Evolutionary conservation across 2,888 invertebrate species (phyloP), one percentile per base, ranked within the genome.

Genomic region (Polydrusus tereticollis): DNA sequence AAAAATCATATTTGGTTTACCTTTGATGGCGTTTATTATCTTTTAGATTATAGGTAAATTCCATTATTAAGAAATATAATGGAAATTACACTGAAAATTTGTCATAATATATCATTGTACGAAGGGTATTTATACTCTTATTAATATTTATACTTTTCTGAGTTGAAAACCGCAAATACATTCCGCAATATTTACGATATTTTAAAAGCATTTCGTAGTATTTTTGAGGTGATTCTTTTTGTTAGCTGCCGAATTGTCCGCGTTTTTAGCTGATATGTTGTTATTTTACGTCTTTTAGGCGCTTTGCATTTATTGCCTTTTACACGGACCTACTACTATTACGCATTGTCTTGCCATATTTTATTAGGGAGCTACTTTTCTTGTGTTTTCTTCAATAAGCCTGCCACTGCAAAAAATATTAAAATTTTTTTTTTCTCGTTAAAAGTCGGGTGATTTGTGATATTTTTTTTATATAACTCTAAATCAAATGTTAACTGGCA

Each of bases 181-280:
- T 50, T 50, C 14, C 14, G 23, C 14, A 50, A 50, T 7, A 26
- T 50, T 26, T 26, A 26, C 26, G 26, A 50, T 50, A 26, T 50
- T 50, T 23, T 50, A 26, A 50, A 26, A 50, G 23, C 26, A 26
- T 50, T 38, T 38, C 20, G 14, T n/a, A 50, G 21, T 50, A 73
- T 76, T 80, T 80, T 78, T 78, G 79, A 78, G 71, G 78, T 78
- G 79, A 78, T 73, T 79, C 77, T 75, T 73, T 52, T 69, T 67
- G 47, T 69, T 65, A 57, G 58, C 71, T 74, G 77, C 77, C 77
- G 77, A 82, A 81, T 78, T 79, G 82, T 81, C 83, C 82, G 81
- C 81, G 83, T 82, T 81, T 83, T 83, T 83, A 83, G 85, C 83
- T 81, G 84, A 85, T 85, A 85, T 85, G 84, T 85, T 81, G 82